Evolutionary conservation across 2,797 vertebrate species (phyloP), one percentile per base, ranked within the genome.

Genomic region (Myotis findleyi): DNA sequence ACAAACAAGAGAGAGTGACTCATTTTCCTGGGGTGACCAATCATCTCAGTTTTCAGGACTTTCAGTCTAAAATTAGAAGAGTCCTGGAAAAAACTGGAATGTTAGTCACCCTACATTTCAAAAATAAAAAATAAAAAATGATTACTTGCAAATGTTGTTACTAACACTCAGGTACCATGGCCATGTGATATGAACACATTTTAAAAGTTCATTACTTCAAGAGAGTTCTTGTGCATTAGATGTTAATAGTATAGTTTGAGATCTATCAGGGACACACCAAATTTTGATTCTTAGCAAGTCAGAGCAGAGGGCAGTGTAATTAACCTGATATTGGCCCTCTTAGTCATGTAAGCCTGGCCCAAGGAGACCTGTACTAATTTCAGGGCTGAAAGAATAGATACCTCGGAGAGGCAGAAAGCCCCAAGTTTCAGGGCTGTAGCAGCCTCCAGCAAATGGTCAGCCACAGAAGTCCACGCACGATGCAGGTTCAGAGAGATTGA

Each of bases 281-380:
- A 53, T 73, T 59, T 89, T 89, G 89, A 76, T 88, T 84, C 55
- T 44, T 89, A 84, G 21, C 47, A 91, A 85, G n/a, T 51, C 44
- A 36, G 79, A 84, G 84, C 49, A 92, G 16, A 66, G 23, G 18
- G 25, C 27, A 57, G 7, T 36, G 16, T 76, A 84, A 71, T 72
- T 81, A 84, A 88, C 49, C 72, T 77, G 51, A 21, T 30, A 8
- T 66, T 87, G 41, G 16, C 10, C 6, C 38, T 30, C 18, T 84
- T 49, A 68, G 33, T 90, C 71, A 72, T 49, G 8, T 25, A 69
- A 25, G 16, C 62, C 20, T 84, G 17, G 20, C 36, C 16, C 30
- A 79, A 49, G 27, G 27, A 87, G n/a, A 64, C 27, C 49, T 69
- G n/a, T 30, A 27, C 72, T 23, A 77, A 10, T 86, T 64, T 30